These are phyloP conservation scores for Lagopus muta DNA, from an alignment of 2,113 vertebrate genomes.

Conservation along the genomic window DNA sequence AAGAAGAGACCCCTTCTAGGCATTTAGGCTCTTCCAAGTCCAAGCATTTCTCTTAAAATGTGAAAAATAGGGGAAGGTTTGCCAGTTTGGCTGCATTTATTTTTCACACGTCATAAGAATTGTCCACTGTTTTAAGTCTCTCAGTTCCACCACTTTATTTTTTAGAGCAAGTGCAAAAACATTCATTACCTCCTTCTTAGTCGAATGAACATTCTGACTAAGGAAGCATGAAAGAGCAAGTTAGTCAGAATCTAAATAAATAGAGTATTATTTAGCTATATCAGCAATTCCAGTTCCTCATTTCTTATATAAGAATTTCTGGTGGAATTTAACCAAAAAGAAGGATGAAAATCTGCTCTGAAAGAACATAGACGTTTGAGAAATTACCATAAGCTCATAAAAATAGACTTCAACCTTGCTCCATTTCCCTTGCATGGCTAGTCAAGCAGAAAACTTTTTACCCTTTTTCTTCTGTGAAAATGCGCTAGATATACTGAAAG, in stretches of 20 bases:
- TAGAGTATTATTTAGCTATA: background rate
- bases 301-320: background rate
- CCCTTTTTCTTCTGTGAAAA: background rate
- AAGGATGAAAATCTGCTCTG: background rate
- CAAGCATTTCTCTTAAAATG: background rate
- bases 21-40: background rate
- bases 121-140: background rate
- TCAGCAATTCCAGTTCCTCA: background rate
- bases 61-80: background rate
- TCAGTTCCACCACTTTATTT: background rate
- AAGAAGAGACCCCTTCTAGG: background rate
- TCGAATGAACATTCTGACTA: background rate
- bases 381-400: background rate
- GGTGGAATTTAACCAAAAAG: background rate
- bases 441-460: background rate
- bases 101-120: background rate
- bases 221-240: background rate
- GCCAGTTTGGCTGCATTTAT: rapidly evolving
- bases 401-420: background rate
- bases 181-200: background rate
- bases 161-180: background rate
- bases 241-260: background rate
- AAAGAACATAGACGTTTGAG: background rate
- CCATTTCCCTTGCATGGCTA: background rate
- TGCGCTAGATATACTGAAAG: background rate